phyloP scores from a whole-genome alignment of 2,797 vertebrate species.

The Delichon dasypus region DNA sequence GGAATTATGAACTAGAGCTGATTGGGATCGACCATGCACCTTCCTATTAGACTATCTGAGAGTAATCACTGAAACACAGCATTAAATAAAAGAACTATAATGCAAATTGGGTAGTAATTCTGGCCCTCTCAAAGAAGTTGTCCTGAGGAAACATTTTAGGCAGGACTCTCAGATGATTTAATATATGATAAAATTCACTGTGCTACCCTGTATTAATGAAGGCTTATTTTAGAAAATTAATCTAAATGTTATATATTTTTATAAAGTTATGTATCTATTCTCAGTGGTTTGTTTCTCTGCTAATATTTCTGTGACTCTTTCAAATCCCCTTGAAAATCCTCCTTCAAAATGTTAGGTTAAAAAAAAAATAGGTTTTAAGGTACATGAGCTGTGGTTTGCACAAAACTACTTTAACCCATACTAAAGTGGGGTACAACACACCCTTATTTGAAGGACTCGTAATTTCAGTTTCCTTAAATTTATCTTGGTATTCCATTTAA shows the following conservation, averaged over 20 bases:
- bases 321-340: not conserved
- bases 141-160: not conserved
- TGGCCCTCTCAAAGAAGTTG: not conserved
- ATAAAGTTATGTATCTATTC: not conserved
- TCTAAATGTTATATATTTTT: not conserved
- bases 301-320: not conserved
- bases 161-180: not conserved
- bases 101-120: not conserved
- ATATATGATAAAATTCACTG: conserved; percentile 18
- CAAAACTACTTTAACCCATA: not conserved
- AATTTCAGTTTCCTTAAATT: not conserved
- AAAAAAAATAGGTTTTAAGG: not conserved
- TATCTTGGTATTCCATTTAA: not conserved
- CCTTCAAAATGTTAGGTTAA: not conserved
- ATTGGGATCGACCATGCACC: not conserved
- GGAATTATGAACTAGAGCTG: not conserved
- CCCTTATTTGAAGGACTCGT: not conserved
- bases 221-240: conserved; percentile 44
- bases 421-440: not conserved
- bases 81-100: not conserved
- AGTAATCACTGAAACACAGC: not conserved
- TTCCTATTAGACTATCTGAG: not conserved
- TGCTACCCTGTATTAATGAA: not conserved
- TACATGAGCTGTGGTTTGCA: not conserved
- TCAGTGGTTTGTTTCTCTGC: not conserved